Evolutionary conservation across 1,140 invertebrate species (phyloP).

Genomic region (Nebria ingens): DNA sequence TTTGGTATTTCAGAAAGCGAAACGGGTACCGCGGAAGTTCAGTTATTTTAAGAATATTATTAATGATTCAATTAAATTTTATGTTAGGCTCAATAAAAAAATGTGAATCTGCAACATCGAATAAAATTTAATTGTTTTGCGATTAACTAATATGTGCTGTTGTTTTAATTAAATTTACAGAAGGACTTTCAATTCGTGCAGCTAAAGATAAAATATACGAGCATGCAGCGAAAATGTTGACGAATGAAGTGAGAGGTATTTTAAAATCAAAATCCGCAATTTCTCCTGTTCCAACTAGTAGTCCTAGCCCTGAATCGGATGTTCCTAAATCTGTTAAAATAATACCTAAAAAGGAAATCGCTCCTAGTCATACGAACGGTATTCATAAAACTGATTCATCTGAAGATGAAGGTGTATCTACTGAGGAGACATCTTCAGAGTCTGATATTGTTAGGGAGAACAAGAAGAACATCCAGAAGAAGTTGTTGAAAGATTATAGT

Average conservation of each 20-base stretch:
- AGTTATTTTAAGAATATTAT: no score
- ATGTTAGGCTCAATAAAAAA: no score
- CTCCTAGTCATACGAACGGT: conserved; percentile 30
- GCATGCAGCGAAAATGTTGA: conserved; percentile 39
- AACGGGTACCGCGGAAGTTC: no score
- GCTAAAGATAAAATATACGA: conserved; percentile 34
- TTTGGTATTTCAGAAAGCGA: no score
- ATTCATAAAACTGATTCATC: conserved; percentile 41
- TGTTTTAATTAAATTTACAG: no score
- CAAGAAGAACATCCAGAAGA: conserved; percentile 19
- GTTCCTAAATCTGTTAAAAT: background rate
- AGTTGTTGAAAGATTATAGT: background rate
- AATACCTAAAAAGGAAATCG: background rate
- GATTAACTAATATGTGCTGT: no score
- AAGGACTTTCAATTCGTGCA: conserved; percentile 12
- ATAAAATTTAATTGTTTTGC: no score
- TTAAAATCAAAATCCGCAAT: conserved; percentile 41
- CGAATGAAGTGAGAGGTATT: conserved; percentile 40
- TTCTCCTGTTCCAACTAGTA: conserved; percentile 7
- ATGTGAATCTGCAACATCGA: no score
- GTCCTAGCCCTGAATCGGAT: background rate
- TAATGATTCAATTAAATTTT: no score
- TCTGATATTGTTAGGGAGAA: conserved; percentile 32
- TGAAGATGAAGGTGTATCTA: conserved; percentile 36
- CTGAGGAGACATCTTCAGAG: conserved; percentile 32